Conservation (phyloP, 2,113 vertebrate species). For the Polypterus bichir region DNA sequence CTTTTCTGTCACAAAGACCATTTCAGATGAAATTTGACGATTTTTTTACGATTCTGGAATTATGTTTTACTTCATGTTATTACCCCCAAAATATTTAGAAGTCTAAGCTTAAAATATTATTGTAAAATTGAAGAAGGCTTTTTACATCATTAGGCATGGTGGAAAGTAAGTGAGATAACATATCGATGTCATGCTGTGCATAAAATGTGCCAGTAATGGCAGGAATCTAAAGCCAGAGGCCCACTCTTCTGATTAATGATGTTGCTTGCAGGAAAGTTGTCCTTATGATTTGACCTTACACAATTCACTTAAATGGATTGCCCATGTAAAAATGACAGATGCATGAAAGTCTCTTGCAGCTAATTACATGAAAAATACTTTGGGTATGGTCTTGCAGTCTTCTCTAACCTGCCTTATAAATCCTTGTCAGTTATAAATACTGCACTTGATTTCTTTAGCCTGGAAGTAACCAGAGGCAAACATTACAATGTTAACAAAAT, state of each 20-base stretch:
- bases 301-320: slow-evolving; percentile 22
- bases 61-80: too few relatives aligned
- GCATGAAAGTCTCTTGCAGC: slow-evolving; percentile 4
- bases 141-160: background rate
- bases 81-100: too few relatives aligned
- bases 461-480: slow-evolving; percentile 5
- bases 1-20: too few relatives aligned
- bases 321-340: slow-evolving; percentile 16
- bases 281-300: slow-evolving; percentile 22
- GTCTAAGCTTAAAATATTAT: too few relatives aligned
- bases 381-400: slow-evolving; percentile 18
- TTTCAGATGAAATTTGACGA: too few relatives aligned
- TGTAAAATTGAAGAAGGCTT: background rate
- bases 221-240: background rate
- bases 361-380: slow-evolving; percentile 18
- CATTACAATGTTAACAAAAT: slow-evolving; percentile 4
- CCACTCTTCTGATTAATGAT: slow-evolving; percentile 20
- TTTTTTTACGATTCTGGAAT: too few relatives aligned
- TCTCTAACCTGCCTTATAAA: slow-evolving; percentile 17
- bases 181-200: background rate
- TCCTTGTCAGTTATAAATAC: slow-evolving; percentile 16
- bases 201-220: slow-evolving; percentile 3
- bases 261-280: slow-evolving; percentile 17
- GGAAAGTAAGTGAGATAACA: background rate
- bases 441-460: background rate